Conservation (phyloP, 2,113 vertebrate species). For the Salvelinus sp. region DNA sequence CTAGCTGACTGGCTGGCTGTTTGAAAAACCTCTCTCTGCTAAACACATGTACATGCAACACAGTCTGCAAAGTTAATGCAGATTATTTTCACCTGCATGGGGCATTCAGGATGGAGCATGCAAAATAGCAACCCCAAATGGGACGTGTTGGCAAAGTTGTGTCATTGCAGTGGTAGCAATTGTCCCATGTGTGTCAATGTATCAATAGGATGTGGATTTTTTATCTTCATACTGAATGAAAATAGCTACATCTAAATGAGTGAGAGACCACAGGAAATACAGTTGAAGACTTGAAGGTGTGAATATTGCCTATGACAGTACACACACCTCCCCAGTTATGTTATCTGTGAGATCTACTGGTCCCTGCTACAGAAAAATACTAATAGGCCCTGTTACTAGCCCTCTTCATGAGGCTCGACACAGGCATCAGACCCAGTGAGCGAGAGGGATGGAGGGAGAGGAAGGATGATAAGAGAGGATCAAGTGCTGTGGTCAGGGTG, state of each 20-base stretch:
- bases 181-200: too few species aligned
- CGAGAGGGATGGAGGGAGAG: too few species aligned
- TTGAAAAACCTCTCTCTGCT: constrained; percentile 52
- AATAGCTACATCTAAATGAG: constrained; percentile 32
- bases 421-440: too few species aligned
- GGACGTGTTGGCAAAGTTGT: neutral
- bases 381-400: too few species aligned
- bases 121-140: neutral
- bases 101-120: neutral
- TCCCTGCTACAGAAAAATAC: too few species aligned
- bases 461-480: too few species aligned
- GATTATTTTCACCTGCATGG: neutral
- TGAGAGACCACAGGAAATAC: constrained; percentile 28
- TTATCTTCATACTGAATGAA: constrained; percentile 9
- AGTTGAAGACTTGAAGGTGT: constrained; percentile 22
- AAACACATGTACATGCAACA: constrained; percentile 58
- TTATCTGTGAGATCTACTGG: neutral
- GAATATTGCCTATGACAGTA: constrained; percentile 21
- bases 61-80: neutral
- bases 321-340: constrained; percentile 32
- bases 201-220: too few species aligned
- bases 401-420: too few species aligned
- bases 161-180: too few species aligned
- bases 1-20: constrained; percentile 44
- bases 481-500: too few species aligned